These are phyloP conservation scores for Paratrypauchen microcephalus DNA, from an alignment of 2,797 vertebrate genomes.

Conservation along the genomic window DNA sequence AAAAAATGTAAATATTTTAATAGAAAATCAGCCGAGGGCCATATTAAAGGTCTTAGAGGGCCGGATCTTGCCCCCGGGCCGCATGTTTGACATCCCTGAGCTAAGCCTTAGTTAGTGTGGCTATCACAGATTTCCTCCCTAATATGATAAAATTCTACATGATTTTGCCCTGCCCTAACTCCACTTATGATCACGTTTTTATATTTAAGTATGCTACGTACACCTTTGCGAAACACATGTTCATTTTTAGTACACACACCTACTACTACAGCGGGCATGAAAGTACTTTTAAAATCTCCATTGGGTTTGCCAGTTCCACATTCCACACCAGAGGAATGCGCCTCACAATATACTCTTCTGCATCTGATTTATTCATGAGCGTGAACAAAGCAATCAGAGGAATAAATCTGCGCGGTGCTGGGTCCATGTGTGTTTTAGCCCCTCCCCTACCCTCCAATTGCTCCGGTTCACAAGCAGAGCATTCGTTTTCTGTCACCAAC, in stretches of 20 bases:
- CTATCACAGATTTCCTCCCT: no score
- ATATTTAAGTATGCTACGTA: neutral
- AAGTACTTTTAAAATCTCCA: constrained; percentile 39
- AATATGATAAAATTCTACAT: no score
- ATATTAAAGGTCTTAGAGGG: no score
- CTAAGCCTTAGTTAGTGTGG: no score
- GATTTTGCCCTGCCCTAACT: neutral
- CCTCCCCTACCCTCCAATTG: constrained; percentile 48
- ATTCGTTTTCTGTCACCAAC: constrained; percentile 47
- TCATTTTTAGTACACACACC: constrained; percentile 6
- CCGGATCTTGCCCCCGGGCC: no score
- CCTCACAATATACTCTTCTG: constrained; percentile 56
- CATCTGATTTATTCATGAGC: constrained; percentile 70
- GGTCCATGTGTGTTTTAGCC: constrained; percentile 61
- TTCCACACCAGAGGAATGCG: constrained; percentile 48
- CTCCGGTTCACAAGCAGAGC: constrained; percentile 16
- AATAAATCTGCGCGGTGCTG: constrained; percentile 61
- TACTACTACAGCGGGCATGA: constrained; percentile 45
- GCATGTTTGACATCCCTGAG: no score
- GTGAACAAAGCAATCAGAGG: constrained; percentile 67
- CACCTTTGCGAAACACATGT: constrained; percentile 41
- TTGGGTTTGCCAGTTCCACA: constrained; percentile 38
- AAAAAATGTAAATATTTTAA: no score
- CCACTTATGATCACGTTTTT: neutral
- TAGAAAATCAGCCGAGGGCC: no score